Percentiles rank a stretch among this genome's conserved stretches.
phyloP scores from a whole-genome alignment of 1,140 invertebrate species.

The Musca vetustissima region DNA sequence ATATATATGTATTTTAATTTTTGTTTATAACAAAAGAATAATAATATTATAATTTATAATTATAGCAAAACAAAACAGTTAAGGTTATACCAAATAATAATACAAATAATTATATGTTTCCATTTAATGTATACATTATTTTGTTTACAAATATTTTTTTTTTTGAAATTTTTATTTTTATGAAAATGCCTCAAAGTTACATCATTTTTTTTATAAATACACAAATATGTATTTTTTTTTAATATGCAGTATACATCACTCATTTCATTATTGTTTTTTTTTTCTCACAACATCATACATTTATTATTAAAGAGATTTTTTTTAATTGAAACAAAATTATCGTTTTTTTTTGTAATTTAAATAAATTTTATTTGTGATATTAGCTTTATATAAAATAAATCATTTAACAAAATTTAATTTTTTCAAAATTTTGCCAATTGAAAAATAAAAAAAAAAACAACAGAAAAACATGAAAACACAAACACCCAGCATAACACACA shows the following conservation, averaged over 20 bases:
- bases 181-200: too few relatives aligned
- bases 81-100: too few relatives aligned
- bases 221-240: background rate
- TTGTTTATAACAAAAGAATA: too few relatives aligned
- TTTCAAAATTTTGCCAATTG: constrained; percentile 5
- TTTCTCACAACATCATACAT: background rate
- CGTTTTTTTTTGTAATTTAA: constrained; percentile 11
- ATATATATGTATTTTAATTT: too few relatives aligned
- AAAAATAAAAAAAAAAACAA: background rate
- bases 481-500: background rate
- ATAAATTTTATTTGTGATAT: constrained; percentile 16
- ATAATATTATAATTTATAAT: too few relatives aligned
- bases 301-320: background rate
- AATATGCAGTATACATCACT: background rate
- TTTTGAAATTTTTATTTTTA: too few relatives aligned
- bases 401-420: background rate
- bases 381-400: constrained; percentile 1
- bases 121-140: background rate
- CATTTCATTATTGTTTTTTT: background rate
- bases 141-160: background rate
- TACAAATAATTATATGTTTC: too few relatives aligned
- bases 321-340: background rate
- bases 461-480: background rate
- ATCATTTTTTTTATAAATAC: background rate
- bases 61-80: too few relatives aligned